These are phyloP conservation scores for Drosophila insularis DNA, from an alignment of 1,140 invertebrate genomes.

Conservation along the genomic window DNA sequence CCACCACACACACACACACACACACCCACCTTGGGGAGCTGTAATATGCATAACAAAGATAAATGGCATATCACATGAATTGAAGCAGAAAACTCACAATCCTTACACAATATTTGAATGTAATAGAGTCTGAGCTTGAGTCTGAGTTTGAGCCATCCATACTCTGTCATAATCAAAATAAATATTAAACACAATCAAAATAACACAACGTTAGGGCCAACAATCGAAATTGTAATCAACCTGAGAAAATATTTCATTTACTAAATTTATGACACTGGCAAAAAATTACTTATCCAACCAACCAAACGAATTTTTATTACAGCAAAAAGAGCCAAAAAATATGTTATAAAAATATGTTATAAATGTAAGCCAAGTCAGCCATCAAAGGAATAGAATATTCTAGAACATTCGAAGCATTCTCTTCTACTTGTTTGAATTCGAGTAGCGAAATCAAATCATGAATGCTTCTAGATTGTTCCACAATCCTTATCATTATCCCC, in stretches of 20 bases:
- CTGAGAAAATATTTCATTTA: slow-evolving; percentile 6
- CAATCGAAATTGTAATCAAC: neutral
- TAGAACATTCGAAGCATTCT: too few species aligned
- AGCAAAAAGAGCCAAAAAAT: too few species aligned
- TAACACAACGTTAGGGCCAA: neutral
- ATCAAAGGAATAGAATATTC: too few species aligned
- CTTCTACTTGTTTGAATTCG: too few species aligned
- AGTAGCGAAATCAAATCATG: too few species aligned
- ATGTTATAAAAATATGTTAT: too few species aligned
- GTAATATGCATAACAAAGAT: slow-evolving; percentile 56
- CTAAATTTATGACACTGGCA: neutral
- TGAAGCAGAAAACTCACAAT: slow-evolving; percentile 41
- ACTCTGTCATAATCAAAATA: slow-evolving; percentile 20
- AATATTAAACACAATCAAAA: slow-evolving; percentile 25
- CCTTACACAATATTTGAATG: slow-evolving; percentile 36
- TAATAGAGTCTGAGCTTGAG: slow-evolving; percentile 27
- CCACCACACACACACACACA: too few species aligned
- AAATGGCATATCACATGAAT: slow-evolving; percentile 56
- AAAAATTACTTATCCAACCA: slow-evolving; percentile 14
- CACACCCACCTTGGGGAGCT: neutral
- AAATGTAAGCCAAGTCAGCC: too few species aligned
- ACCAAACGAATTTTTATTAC: too few species aligned
- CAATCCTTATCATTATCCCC: too few species aligned
- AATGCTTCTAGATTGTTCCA: too few species aligned
- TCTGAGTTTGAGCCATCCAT: neutral